phyloP scores from a whole-genome alignment of 2,113 vertebrate genomes.

The Podarcis cretensis region DNA sequence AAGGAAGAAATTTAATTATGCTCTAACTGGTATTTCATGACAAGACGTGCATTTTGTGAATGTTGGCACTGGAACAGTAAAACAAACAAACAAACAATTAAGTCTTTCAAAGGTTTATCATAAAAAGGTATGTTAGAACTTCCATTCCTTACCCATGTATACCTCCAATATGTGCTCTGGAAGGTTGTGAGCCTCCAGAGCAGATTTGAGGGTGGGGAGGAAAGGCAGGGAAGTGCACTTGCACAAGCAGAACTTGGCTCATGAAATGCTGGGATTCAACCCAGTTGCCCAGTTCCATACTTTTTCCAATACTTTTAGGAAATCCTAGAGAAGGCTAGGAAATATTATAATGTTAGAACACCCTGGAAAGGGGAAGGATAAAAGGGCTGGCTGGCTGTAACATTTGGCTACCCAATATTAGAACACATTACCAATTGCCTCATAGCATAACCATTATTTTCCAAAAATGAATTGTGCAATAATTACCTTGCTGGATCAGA shows the following conservation, averaged over 20 bases:
- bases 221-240: too few species aligned
- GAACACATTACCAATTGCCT: not conserved
- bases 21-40: not conserved
- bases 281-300: not conserved
- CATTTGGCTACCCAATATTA: not conserved
- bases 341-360: not conserved
- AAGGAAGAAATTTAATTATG: not conserved
- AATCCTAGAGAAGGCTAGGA: not conserved
- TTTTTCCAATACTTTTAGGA: not conserved
- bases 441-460: not conserved
- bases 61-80: not conserved
- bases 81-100: too few species aligned
- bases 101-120: not conserved
- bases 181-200: too few species aligned
- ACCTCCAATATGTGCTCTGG: too few species aligned
- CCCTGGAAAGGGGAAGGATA: not conserved
- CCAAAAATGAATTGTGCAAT: not conserved
- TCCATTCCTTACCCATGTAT: too few species aligned
- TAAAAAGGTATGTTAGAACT: not conserved
- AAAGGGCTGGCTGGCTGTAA: not conserved
- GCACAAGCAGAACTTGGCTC: too few species aligned
- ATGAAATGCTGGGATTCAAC: too few species aligned
- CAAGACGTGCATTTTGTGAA: not conserved
- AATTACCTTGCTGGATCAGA: not conserved
- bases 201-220: too few species aligned